Conservation (phyloP, 1,140 invertebrate genomes). For the Caenorhabditis latens region DNA sequence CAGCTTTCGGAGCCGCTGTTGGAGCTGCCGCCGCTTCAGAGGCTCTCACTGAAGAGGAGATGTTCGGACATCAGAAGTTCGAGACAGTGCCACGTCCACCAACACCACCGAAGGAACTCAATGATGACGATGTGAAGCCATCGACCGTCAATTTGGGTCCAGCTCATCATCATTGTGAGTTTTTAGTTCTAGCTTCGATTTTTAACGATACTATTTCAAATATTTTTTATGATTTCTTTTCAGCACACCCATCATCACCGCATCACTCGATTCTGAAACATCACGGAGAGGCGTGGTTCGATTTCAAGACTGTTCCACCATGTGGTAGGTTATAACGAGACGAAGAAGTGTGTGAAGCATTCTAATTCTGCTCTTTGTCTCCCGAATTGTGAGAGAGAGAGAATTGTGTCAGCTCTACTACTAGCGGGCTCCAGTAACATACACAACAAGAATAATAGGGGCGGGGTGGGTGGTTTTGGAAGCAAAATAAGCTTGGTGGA, state of each 20-base stretch:
- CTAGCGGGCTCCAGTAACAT: slow-evolving; percentile 26
- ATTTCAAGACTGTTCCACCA: slow-evolving; percentile 65
- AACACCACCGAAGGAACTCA: slow-evolving; percentile 69
- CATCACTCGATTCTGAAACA: slow-evolving; percentile 69
- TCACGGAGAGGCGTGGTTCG: slow-evolving; percentile 64
- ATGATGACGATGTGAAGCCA: slow-evolving; percentile 67
- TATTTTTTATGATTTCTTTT: slow-evolving; percentile 12
- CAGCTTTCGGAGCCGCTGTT: slow-evolving; percentile 11
- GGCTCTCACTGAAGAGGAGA: slow-evolving; percentile 32
- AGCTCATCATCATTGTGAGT: slow-evolving; percentile 59
- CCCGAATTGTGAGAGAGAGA: slow-evolving; percentile 16
- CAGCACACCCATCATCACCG: slow-evolving; percentile 46
- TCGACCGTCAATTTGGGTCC: slow-evolving; percentile 65
- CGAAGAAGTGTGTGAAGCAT: neutral
- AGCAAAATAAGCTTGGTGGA: slow-evolving; percentile 3
- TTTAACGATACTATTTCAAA: too few species aligned
- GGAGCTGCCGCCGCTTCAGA: slow-evolving; percentile 31
- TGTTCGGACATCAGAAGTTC: slow-evolving; percentile 57
- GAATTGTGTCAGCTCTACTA: neutral
- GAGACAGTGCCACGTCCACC: slow-evolving; percentile 67
- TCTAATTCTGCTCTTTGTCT: slow-evolving; percentile 21
- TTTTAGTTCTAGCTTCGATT: neutral
- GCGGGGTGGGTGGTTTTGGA: slow-evolving; percentile 16
- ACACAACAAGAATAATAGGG: slow-evolving; percentile 55
- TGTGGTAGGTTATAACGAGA: slow-evolving; percentile 57